Base-by-base conservation (phyloP, 2,888 invertebrate genomes). In the Hoplodrina ambigua region DNA sequence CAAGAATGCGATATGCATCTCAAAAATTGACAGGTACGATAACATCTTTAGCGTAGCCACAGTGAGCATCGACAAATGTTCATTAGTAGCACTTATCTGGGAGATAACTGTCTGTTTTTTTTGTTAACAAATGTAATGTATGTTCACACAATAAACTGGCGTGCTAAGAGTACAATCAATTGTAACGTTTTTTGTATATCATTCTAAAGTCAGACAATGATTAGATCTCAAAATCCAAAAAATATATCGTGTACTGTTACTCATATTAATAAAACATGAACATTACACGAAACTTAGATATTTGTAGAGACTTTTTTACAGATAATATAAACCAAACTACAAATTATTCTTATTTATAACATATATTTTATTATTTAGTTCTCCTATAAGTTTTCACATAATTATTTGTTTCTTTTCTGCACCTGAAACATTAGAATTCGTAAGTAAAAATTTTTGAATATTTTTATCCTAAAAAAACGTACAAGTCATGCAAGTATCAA, bases 401-500 rank as follows among this genome's bases (percentile, higher is more conserved):
- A 19, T 10, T 49, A n/a, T 25, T 65, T 49, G 1, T 30, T n/a
- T 8, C 19, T 25, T n/a, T 4, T 19, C 8, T 41, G 0, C 11
- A 30, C 6, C 20, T 5, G 7, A 15, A 15, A 17, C 15, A 50
- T 37, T 6, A 1, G 5, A n/a, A 50, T n/a, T 2, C 20, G 0
- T 8, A 17, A 37, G 13, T 19, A 17, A 15, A 15, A 4, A 3
- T 1, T 50, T 37, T 62, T 49, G 5, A 6, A 52, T 13, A 25
- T 2, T 25, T 25, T 4, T 7, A 20, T 49, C 37, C 1, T 25
- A 17, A 59, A n/a, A 33, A 17, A 2, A 4, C 1, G 50, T 15
- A 41, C 55, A 64, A 72, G 37, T 25, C 52, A 57, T 65, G 65
- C 81, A 90, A 94, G 90, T 91, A 94, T 92, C 94, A 94, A 94